These are phyloP conservation scores for Cephus rjabovi DNA, from an alignment of 2,888 invertebrate species.

Conservation along the genomic window DNA sequence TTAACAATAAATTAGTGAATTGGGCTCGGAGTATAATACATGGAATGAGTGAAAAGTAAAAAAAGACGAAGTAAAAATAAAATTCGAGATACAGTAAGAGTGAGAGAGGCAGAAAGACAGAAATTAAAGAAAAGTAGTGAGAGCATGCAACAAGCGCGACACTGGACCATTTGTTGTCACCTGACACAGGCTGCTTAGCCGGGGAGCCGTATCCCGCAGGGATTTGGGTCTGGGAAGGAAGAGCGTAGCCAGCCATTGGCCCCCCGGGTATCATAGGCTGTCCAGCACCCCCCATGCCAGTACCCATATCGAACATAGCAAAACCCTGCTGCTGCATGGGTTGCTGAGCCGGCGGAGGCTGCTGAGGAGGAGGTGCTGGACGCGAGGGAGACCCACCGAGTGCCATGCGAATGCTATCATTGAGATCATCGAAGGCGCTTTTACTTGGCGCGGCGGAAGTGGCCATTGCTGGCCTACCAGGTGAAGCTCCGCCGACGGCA, in stretches of 20 bases:
- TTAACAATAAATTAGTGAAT: not conserved
- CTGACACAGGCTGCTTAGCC: constrained; percentile 68
- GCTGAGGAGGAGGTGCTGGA: constrained; percentile 52
- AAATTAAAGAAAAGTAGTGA: constrained; percentile 48
- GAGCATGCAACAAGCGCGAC: constrained; percentile 58
- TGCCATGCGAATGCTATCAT: constrained; percentile 77
- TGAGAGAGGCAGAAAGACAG: constrained; percentile 20
- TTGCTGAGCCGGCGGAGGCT: constrained; percentile 38
- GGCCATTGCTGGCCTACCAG: constrained; percentile 67
- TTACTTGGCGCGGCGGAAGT: constrained; percentile 69
- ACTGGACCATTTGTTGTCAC: constrained; percentile 61
- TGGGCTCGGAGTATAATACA: not conserved
- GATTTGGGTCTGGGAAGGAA: constrained; percentile 59
- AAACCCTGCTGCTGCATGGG: constrained; percentile 50
- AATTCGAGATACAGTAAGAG: constrained; percentile 23
- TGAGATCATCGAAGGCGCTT: constrained; percentile 77
- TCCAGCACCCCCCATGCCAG: constrained; percentile 39
- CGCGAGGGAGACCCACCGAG: constrained; percentile 73
- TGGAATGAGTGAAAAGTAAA: not conserved
- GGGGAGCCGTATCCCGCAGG: constrained; percentile 66
- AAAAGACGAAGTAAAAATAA: constrained; percentile 7
- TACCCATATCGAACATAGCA: constrained; percentile 53
- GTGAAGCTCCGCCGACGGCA: constrained; percentile 61
- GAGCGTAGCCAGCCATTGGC: constrained; percentile 49
- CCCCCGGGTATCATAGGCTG: constrained; percentile 48